Base-by-base conservation (phyloP, 2,113 vertebrate species). In the Carlito syrichta region DNA sequence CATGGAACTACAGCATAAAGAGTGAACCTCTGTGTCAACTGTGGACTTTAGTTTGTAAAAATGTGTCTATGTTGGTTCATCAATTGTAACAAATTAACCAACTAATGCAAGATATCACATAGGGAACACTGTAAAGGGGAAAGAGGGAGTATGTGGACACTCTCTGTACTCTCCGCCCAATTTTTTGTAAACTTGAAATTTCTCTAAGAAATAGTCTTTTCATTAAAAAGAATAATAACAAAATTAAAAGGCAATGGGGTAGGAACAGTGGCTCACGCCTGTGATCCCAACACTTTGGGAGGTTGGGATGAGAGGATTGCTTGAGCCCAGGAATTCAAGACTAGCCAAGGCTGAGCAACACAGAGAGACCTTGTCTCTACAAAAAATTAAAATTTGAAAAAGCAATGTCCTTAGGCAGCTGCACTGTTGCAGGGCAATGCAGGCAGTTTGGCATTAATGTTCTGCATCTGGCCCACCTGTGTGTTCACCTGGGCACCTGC, bases 401-500 rank as follows among this genome's bases (percentile, higher is more conserved):
- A 35, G 16, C 50, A 16, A n/a, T 8, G 5, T 78, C 45, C 30
- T 11, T 19, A 52, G 43, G 63, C 32, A 58, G 23, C 56, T 3
- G 0, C 7, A 1, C 2, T n/a, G 3, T 35, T 43, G 54, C 12
- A 5, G 4, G 32, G 14, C 30, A 22, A 2, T n/a, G 6, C 13
- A 40, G 40, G 25, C 38, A 66, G 35, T 48, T 30, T 16, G 12
- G 71, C 91, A 8, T 8, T 8, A 8, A 11, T 22, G 8, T 50
- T 85, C n/a, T 20, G 27, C 4, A 2, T 10, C 54, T 1, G 13
- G 27, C 19, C 54, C 5, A 17, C 38, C 48, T 38, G 16, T 14
- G 38, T 38, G 4, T 58, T 82, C 50, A 8, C 50, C 10, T 45
- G 45, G 30, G 54, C 1, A 32, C 71, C 78, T 54, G 54, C 43